Evolutionary conservation across 2,797 vertebrate species (phyloP).

Genomic region (Bradypus variegatus): DNA sequence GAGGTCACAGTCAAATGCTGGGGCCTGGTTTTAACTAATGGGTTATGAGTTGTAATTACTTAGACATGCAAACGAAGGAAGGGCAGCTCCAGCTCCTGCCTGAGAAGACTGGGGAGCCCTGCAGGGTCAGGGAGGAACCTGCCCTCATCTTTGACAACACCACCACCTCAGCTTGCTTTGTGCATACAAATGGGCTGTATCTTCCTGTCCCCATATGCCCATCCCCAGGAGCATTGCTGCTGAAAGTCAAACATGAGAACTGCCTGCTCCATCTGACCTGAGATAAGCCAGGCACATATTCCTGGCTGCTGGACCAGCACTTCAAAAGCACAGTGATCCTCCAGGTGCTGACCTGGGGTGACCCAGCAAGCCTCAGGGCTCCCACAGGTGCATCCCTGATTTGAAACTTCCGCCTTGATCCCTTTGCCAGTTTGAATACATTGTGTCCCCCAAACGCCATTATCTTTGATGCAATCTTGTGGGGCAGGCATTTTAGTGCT

Average conservation of each 20-base stretch:
- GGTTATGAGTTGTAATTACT: constrained; percentile 51
- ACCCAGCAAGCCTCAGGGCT: background rate
- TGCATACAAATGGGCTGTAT: background rate
- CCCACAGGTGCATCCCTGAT: background rate
- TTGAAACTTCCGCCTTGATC: background rate
- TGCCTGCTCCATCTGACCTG: background rate
- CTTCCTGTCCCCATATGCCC: background rate
- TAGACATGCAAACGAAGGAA: constrained; percentile 46
- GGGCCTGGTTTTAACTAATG: constrained; percentile 52
- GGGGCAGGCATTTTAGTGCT: too few species aligned
- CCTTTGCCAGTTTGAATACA: too few species aligned
- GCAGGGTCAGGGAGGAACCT: background rate
- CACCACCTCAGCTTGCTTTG: background rate
- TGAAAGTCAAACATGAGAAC: background rate
- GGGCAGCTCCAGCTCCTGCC: background rate
- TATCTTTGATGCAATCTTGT: too few species aligned
- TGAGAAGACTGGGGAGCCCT: background rate
- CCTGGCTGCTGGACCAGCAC: background rate
- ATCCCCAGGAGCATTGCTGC: background rate
- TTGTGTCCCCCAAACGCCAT: too few species aligned
- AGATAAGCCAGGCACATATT: background rate
- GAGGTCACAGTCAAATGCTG: constrained; percentile 48
- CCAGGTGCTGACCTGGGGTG: rapidly evolving
- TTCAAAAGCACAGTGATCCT: background rate
- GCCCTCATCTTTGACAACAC: background rate